Conservation (phyloP, 2,888 invertebrate species). For the Lasioglossum lativentre region DNA sequence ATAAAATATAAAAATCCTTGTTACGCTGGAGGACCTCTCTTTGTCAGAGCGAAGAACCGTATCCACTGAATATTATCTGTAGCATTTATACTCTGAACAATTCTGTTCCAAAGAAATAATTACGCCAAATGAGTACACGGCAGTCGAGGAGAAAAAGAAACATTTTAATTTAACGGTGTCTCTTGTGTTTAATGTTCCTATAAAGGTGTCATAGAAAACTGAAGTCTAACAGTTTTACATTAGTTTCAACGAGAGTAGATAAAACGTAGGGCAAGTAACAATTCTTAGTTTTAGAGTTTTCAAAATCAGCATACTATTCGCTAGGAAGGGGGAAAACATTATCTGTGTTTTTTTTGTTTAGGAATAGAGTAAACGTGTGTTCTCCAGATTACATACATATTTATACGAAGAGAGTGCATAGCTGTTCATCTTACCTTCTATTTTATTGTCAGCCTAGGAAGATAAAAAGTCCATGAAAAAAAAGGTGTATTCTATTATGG, state of each 20-base stretch:
- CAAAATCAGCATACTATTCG: conserved; percentile 26
- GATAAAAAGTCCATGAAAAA: conserved; percentile 63
- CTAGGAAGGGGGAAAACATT: conserved; percentile 64
- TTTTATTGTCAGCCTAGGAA: conserved; percentile 72
- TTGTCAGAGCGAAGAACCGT: not conserved
- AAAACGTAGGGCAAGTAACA: not conserved
- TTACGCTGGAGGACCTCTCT: not conserved
- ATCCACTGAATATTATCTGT: not conserved
- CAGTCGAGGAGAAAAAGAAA: not conserved
- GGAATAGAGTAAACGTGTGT: conserved; percentile 75
- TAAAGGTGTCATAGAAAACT: conserved; percentile 8
- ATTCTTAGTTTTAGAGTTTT: conserved; percentile 23
- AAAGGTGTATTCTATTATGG: conserved; percentile 57
- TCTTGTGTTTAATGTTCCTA: not conserved
- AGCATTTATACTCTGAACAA: not conserved
- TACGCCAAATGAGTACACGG: not conserved
- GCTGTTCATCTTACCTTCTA: conserved; percentile 71
- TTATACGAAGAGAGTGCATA: conserved; percentile 75
- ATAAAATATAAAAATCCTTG: not conserved
- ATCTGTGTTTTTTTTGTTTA: conserved; percentile 77
- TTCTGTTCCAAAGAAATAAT: conserved; percentile 9
- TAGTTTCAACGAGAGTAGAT: not conserved
- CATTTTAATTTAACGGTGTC: not conserved
- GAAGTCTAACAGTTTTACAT: not conserved
- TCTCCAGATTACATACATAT: conserved; percentile 76